These are phyloP conservation scores for Anseranas semipalmata DNA, from an alignment of 2,113 vertebrate genomes.

Conservation along the genomic window DNA sequence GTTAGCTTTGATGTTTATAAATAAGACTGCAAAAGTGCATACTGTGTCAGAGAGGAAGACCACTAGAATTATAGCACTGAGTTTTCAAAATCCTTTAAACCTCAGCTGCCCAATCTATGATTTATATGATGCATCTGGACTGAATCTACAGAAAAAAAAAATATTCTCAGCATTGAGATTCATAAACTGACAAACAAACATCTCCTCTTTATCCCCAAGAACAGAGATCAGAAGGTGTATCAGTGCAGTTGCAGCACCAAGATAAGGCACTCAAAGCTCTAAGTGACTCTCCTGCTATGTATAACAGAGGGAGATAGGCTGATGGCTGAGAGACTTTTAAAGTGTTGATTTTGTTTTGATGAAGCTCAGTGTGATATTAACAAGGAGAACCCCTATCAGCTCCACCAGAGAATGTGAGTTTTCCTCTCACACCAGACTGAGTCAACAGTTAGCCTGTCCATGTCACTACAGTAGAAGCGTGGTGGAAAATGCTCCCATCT, in stretches of 20 bases:
- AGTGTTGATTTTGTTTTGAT: not conserved
- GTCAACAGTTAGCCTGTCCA: not conserved
- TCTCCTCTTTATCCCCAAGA: not conserved
- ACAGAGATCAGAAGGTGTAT: not conserved
- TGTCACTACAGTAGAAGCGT: rapidly evolving
- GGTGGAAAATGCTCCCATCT: not conserved
- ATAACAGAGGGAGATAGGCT: not conserved
- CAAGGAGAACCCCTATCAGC: not conserved
- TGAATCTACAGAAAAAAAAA: not conserved
- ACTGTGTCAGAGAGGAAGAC: conserved; percentile 20
- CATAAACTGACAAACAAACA: not conserved
- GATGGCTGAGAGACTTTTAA: not conserved
- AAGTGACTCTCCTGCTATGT: not conserved
- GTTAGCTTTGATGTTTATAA: conserved; percentile 56
- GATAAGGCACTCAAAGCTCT: not conserved
- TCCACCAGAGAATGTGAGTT: not conserved
- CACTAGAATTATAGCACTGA: not conserved
- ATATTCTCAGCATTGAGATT: not conserved
- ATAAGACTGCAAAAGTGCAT: not conserved
- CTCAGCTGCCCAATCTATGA: not conserved
- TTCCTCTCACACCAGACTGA: not conserved
- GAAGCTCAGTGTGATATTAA: not conserved
- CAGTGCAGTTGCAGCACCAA: not conserved
- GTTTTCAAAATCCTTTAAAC: conserved; percentile 15
- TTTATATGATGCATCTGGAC: not conserved